Base-by-base conservation (phyloP, 2,797 vertebrate species). In the Tragopan temminckii region DNA sequence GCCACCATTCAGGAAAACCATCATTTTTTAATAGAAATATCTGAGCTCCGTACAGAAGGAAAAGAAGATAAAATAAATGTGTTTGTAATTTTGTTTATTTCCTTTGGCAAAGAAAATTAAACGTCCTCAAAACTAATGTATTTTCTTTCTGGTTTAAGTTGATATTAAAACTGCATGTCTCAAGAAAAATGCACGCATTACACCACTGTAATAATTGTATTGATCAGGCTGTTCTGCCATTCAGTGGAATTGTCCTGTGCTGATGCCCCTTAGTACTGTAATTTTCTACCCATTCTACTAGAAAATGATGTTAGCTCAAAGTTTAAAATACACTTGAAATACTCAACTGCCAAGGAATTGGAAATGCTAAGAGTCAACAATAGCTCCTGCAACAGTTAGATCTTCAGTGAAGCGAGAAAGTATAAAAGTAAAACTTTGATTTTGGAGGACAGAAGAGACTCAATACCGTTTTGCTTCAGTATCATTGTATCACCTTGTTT, bases 41-140 rank as follows among this genome's bases (percentile, higher is more conserved):
- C 61, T 66, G 74, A 45, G 66, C 35, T 64, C 0, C 0, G n/a
- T 61, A 43, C 0, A 9, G 48, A 75, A 78, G 31, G 45, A 83
- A 78, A 53, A 81, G 33, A 46, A 81, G 50, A 68, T 48, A 6
- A 63, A 81, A 90, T 69, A 91, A 93, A 94, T 72, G 31, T 46
- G 3, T 70, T 89, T 69, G 33, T 31, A 61, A 48, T 36, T 64
- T 85, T 75, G 42, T 85, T 87, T 82, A 85, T 93, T 94, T 97
- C n/a, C 48, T 82, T 33, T 31, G 45, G 80, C 53, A 89, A 93
- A 92, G 55, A 85, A 85, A 94, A 90, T 80, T 74, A 33, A 24
- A 21, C 75, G 50, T 46, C 63, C 57, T 80, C 88, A 78, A 90
- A 94, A 80, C 17, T 8, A 74, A 94, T 87, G 21, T 33, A 50